phyloP scores from a whole-genome alignment of 2,888 invertebrate species.

The Trilocha varians region DNA sequence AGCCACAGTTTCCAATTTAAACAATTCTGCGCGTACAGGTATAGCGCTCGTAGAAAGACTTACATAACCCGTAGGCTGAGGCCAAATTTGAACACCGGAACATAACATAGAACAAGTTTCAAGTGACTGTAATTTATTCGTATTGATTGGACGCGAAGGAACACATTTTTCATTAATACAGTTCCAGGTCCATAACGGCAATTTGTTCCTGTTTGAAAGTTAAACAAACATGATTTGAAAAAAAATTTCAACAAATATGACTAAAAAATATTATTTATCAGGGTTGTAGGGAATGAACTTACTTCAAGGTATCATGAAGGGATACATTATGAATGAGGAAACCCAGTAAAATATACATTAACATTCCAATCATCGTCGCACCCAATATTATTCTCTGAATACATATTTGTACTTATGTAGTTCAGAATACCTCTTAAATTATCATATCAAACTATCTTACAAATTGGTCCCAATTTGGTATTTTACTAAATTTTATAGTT shows the following conservation, averaged over 20 bases:
- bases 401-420: too few relatives aligned
- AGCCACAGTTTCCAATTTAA: constrained; percentile 51
- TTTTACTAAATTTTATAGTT: too few relatives aligned
- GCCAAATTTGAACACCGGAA: constrained; percentile 80
- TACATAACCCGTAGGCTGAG: constrained; percentile 80
- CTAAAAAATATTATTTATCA: too few relatives aligned
- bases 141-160: constrained; percentile 44
- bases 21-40: constrained; percentile 69
- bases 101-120: constrained; percentile 83
- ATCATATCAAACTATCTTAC: too few relatives aligned
- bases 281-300: too few relatives aligned
- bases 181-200: constrained; percentile 82
- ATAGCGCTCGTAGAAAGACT: constrained; percentile 75
- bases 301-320: too few relatives aligned
- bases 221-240: not conserved
- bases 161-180: constrained; percentile 80
- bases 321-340: too few relatives aligned
- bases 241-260: not conserved
- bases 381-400: too few relatives aligned
- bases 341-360: too few relatives aligned
- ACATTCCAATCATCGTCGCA: too few relatives aligned
- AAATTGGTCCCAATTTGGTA: too few relatives aligned
- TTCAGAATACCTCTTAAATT: too few relatives aligned
- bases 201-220: constrained; percentile 29
- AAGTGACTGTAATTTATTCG: constrained; percentile 67